Conservation (phyloP, 2,113 vertebrate species). For the Cephalopterus ornatus region DNA sequence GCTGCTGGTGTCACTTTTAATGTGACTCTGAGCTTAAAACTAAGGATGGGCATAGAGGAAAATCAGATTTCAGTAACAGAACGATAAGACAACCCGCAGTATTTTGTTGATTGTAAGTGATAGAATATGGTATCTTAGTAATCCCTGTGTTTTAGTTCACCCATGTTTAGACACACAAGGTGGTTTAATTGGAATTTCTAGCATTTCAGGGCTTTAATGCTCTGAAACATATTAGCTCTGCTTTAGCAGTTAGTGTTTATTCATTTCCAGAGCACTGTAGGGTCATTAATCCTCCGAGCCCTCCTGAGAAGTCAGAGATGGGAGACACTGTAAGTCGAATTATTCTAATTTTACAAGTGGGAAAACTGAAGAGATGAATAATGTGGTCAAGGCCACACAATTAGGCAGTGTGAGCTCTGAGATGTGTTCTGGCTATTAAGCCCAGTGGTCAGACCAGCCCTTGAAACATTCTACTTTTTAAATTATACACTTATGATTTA, state of each 20-base stretch:
- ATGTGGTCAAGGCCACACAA: not conserved
- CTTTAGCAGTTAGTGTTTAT: not conserved
- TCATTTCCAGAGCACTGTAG: not conserved
- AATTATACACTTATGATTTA: not conserved
- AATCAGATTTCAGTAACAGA: not conserved
- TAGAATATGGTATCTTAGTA: not conserved
- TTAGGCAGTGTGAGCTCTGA: not conserved
- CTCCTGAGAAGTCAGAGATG: not conserved
- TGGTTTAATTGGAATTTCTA: not conserved
- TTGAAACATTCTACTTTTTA: not conserved
- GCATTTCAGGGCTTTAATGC: not conserved
- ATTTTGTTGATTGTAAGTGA: not conserved
- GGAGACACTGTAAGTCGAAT: not conserved
- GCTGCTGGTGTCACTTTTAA: not conserved
- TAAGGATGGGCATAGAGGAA: not conserved
- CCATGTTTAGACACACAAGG: not conserved
- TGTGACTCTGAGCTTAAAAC: not conserved
- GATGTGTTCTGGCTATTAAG: not conserved
- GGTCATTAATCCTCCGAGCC: slow-evolving; percentile 1
- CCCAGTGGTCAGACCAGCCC: not conserved
- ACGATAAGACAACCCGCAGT: not conserved
- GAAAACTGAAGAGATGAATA: not conserved
- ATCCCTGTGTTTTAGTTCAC: not conserved
- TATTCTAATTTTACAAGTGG: not conserved
- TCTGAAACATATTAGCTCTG: not conserved